phyloP scores from a whole-genome alignment of 1,140 invertebrate species.

The Drosophila sp. region DNA sequence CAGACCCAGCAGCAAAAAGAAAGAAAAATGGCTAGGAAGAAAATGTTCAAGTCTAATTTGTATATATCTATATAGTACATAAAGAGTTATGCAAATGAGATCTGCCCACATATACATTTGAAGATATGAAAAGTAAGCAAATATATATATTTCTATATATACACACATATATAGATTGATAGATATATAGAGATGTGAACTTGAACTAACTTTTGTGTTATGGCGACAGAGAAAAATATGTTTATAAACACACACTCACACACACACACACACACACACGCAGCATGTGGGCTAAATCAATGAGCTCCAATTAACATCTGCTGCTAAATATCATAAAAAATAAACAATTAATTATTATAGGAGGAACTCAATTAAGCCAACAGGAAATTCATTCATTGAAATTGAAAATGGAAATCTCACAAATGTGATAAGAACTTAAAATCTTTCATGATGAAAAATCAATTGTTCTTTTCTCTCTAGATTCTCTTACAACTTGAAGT shows the following conservation, averaged over 20 bases:
- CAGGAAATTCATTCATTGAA: constrained; percentile 19
- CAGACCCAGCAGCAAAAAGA: constrained; percentile 25
- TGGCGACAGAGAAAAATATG: background rate
- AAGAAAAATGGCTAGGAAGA: constrained; percentile 7
- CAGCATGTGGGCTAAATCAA: constrained; percentile 32
- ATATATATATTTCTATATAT: constrained; percentile 7
- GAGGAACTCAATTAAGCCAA: constrained; percentile 16
- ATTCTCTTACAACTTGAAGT: constrained; percentile 25
- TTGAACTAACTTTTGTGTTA: background rate
- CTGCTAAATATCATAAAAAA: constrained; percentile 34
- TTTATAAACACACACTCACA: background rate
- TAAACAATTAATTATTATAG: constrained; percentile 13
- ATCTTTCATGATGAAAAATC: constrained; percentile 6
- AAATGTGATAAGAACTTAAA: constrained; percentile 4
- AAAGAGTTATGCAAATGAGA: constrained; percentile 58
- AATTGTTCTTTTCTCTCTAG: background rate
- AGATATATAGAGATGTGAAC: constrained; percentile 8
- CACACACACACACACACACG: constrained; percentile 14
- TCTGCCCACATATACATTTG: constrained; percentile 24
- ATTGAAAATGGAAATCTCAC: constrained; percentile 6
- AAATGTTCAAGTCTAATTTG: constrained; percentile 10
- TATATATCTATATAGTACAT: constrained; percentile 12
- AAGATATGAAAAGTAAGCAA: constrained; percentile 35
- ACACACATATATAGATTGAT: background rate
- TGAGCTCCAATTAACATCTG: constrained; percentile 43